Evolutionary conservation across 2,888 invertebrate genomes (phyloP).

Genomic region (Adelphocoris suturalis): DNA sequence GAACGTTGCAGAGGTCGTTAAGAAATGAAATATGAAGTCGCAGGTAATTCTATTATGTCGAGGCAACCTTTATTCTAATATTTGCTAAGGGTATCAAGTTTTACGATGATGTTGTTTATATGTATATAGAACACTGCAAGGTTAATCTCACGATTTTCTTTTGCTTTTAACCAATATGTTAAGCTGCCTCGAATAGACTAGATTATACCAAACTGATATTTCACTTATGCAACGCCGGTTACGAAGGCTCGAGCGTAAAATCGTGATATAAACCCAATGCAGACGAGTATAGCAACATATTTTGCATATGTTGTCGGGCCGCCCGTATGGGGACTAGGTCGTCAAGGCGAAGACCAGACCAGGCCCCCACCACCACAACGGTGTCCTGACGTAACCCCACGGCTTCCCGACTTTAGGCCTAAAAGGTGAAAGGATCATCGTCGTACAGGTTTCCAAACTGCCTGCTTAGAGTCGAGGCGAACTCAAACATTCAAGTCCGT

Average conservation of each 20-base stretch:
- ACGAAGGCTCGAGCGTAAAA: background rate
- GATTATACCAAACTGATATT: background rate
- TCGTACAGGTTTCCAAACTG: slow-evolving; percentile 1
- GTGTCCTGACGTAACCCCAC: background rate
- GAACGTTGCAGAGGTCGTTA: too few species aligned
- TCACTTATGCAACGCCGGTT: background rate
- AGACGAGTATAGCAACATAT: slow-evolving; percentile 18
- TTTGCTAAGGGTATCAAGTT: too few species aligned
- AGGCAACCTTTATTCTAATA: too few species aligned
- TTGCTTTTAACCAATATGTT: too few species aligned
- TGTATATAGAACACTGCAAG: too few species aligned
- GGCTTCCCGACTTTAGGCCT: slow-evolving; percentile 17
- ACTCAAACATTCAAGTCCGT: background rate
- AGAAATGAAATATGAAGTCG: too few species aligned
- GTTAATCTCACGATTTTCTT: too few species aligned
- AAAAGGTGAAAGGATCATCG: slow-evolving; percentile 14
- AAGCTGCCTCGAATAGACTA: background rate
- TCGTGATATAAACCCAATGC: slow-evolving; percentile 23
- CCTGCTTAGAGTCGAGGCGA: background rate
- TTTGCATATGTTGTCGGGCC: slow-evolving; percentile 28
- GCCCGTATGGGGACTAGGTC: slow-evolving; percentile 19
- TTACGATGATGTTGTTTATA: too few species aligned
- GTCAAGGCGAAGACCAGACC: background rate
- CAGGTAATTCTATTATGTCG: too few species aligned
- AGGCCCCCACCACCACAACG: background rate